phyloP scores from a whole-genome alignment of 2,113 vertebrate genomes.

The Percina caprodes region DNA sequence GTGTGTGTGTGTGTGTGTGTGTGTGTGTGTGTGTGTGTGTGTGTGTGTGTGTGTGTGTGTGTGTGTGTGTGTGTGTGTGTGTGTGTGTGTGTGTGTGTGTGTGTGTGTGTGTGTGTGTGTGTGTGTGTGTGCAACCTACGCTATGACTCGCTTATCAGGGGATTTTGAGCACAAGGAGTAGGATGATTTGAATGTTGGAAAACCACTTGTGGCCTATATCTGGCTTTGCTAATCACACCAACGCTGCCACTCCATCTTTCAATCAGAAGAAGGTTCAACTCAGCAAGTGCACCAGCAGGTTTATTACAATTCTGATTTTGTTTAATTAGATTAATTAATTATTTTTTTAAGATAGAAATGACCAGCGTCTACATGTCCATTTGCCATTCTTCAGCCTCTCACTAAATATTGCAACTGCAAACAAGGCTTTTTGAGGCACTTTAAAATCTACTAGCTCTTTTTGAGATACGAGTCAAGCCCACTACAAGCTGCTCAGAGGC shows the following conservation, averaged over 20 bases:
- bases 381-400: slow-evolving; percentile 1
- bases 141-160: slow-evolving; percentile 60
- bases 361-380: not conserved
- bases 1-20: slow-evolving; percentile 32
- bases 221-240: slow-evolving; percentile 66
- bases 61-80: slow-evolving; percentile 43
- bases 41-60: slow-evolving; percentile 35
- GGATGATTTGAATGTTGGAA: slow-evolving; percentile 70
- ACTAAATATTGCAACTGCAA: not conserved
- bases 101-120: slow-evolving; percentile 25
- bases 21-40: slow-evolving; percentile 28
- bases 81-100: slow-evolving; percentile 37
- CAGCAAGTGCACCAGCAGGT: not conserved
- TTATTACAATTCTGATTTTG: not conserved
- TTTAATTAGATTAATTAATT: slow-evolving; percentile 3
- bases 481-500: slow-evolving; percentile 43
- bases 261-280: slow-evolving; percentile 21
- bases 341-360: not conserved
- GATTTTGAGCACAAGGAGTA: slow-evolving; percentile 62
- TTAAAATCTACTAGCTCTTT: slow-evolving; percentile 5
- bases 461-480: slow-evolving; percentile 26
- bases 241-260: slow-evolving; percentile 52
- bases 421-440: slow-evolving; percentile 7
- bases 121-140: slow-evolving; percentile 61
- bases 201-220: slow-evolving; percentile 68